Base-by-base conservation (phyloP, 1,140 invertebrate species). In the Vanessa tameamea region DNA sequence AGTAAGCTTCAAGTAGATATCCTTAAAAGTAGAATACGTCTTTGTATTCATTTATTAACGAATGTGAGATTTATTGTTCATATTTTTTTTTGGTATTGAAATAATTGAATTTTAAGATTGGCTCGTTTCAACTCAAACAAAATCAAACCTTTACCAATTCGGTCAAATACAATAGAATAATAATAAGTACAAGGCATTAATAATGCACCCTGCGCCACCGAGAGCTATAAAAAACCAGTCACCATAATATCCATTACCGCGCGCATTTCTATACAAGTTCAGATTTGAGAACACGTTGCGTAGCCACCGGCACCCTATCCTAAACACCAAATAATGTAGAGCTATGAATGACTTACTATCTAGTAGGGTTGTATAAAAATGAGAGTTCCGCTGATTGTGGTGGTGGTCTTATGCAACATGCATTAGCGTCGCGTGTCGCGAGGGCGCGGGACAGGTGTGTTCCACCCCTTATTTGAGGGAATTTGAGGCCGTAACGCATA, bases 361-460 rank as follows among this genome's bases (percentile, higher is more conserved):
- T 61, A 11, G 31, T 2, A 51, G 8, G 13, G n/a, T 61, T 61
- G n/a, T n/a, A 48, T 59, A 26, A 50, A 50, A 61, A 26, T n/a
- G 12, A 50, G 20, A 85, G 88, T 64, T 89, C 90, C 69, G 50
- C 13, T 61, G 79, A 83, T 26, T 73, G 23, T 89, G 84, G 89
- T 81, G 13, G 15, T 13, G 31, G 73, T 79, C 77, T 84, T 78
- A 79, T 82, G 85, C 83, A 87, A 86, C 75, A 77, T 83, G 82
- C 78, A 78, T 74, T 68, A 64, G 61, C 70, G 88, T 88, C 90
- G 87, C 90, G 90, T 90, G 90, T 88, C 87, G 82, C 76, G 87
- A 89, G 90, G 90, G 88, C 75, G 87, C 83, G 66, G 84, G 87
- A 90, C 90, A 92, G 90, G 90, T 92, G 90, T 89, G 88, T 84